phyloP scores from a whole-genome alignment of 2,797 vertebrate genomes.

The Esox masquinongy region DNA sequence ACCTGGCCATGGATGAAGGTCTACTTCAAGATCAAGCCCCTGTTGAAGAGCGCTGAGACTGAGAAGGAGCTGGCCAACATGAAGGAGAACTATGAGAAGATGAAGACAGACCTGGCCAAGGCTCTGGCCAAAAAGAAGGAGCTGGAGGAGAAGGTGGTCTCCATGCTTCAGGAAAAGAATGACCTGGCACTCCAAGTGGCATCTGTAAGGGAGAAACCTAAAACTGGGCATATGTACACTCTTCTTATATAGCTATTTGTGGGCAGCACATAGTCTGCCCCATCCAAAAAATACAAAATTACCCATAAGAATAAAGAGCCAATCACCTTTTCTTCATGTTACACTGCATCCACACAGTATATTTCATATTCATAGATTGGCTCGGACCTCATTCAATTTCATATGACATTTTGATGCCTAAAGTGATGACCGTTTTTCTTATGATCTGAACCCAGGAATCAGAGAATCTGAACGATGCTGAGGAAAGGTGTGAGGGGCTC shows the following conservation, averaged over 20 bases:
- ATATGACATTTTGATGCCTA: not conserved
- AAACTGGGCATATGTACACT: too few relatives aligned
- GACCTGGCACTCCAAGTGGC: constrained; percentile 70
- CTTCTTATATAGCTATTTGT: too few relatives aligned
- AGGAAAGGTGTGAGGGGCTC: not conserved
- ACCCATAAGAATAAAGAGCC: too few relatives aligned
- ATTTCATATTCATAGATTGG: not conserved
- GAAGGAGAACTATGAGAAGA: constrained; percentile 67
- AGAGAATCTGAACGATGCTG: constrained; percentile 1
- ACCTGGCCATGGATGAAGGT: constrained; percentile 87
- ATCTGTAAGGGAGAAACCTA: not conserved
- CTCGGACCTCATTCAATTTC: accelerated
- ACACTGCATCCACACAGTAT: too few relatives aligned
- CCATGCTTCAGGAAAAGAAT: constrained; percentile 81
- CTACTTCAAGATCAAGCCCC: constrained; percentile 85
- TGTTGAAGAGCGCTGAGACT: constrained; percentile 80
- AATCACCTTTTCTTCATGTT: not conserved
- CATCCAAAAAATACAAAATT: not conserved
- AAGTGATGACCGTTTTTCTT: not conserved
- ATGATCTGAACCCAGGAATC: not conserved
- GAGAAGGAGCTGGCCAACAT: constrained; percentile 84
- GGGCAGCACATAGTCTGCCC: too few relatives aligned
- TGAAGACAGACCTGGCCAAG: constrained; percentile 74
- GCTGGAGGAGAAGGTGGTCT: constrained; percentile 76
- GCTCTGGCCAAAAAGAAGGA: constrained; percentile 79